Evolutionary conservation across 2,888 invertebrate genomes (phyloP), one percentile per base, ranked within the genome.

Genomic region (Dynastes grantii): DNA sequence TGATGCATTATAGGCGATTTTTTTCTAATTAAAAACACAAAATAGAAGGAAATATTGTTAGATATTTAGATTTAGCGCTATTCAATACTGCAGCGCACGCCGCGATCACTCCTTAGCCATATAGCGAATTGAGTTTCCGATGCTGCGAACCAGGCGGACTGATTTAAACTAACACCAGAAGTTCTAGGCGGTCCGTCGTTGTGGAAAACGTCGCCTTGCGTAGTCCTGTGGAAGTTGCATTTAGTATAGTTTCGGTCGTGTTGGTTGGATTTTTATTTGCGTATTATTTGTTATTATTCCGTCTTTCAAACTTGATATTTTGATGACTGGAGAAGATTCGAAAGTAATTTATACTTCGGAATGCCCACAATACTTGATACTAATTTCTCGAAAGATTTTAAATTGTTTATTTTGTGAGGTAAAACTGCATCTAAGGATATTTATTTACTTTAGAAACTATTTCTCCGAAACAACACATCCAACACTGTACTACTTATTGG

Each of bases 151-250:
- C 13, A 49, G 61, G 61, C 61, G 32, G 73, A 75, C 73, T 75
- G 73, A 61, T 75, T 75, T 75, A 75, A 75, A 75, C 73, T 75
- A 75, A 75, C 61, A 61, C 45, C 61, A 61, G 40, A 49, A 61
- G 61, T 75, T 61, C 73, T 73, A 45, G 55, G 73, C 73, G 45
- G 45, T 75, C 61, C 40, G 45, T 49, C 55, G 61, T 22, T 40
- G 40, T 75, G 61, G 61, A 73, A 73, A 73, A 61, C 61, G 32
- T 58, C 40, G 61, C 61, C 73, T 75, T 75, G 73, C 73, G 73
- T 75, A 75, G 61, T 75, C 73, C 73, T 75, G 71, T 22, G 8
- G 16, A 75, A 61, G 61, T 63, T 61, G 51, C 8, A 51, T 68
- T 40, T 67, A 9, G 55, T 29, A 13, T 51, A 58, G 73, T 75